Conservation (phyloP, 2,113 vertebrate species). For the Quiscalus mexicanus region DNA sequence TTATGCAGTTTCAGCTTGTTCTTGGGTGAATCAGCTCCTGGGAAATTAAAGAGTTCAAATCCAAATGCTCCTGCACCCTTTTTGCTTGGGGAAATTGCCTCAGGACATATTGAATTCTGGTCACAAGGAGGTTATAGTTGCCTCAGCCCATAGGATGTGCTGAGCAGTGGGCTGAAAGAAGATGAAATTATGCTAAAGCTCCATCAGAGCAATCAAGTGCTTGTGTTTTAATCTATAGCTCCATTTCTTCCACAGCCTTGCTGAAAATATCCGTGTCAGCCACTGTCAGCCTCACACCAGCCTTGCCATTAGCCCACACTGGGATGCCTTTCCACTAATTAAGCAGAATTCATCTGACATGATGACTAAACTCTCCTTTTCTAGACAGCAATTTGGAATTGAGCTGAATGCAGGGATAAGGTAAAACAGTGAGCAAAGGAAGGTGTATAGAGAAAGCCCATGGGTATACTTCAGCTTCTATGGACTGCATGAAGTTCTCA, state of each 20-base stretch:
- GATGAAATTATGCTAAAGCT: background rate
- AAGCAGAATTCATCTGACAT: background rate
- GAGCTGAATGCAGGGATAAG: background rate
- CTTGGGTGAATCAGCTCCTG: background rate
- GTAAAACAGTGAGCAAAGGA: background rate
- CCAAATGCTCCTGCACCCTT: background rate
- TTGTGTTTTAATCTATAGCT: background rate
- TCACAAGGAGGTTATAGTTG: background rate
- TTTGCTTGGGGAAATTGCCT: background rate
- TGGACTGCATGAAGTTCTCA: background rate
- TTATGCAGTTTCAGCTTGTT: slow-evolving; percentile 18
- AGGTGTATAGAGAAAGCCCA: background rate
- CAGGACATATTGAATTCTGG: background rate
- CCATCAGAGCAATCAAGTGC: background rate
- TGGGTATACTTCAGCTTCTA: background rate
- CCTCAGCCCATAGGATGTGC: background rate
- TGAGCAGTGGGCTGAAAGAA: background rate
- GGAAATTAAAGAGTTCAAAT: slow-evolving; percentile 1
- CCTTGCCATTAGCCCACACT: background rate
- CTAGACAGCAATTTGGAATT: background rate
- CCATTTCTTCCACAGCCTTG: background rate
- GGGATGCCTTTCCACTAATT: background rate
- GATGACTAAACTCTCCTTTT: background rate
- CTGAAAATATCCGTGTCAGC: background rate
- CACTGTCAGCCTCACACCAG: background rate